Conservation (phyloP, 2,113 vertebrate species). For the Crotalus tigris region DNA sequence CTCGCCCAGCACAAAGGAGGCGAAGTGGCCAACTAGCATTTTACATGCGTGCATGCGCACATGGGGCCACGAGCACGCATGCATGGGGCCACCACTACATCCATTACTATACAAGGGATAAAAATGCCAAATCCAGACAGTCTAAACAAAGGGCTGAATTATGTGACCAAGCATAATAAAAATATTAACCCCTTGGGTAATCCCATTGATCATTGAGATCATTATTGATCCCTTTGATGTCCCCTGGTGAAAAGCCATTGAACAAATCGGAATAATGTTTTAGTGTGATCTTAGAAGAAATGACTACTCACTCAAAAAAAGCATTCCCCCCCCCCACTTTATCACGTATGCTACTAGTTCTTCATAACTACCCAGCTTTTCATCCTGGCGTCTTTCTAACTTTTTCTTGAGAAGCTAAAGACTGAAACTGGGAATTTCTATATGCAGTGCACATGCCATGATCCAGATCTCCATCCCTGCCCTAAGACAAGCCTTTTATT, state of each 20-base stretch:
- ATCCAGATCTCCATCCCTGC: neutral
- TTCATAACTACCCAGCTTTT: neutral
- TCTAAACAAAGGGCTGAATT: too few relatives aligned
- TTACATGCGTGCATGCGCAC: too few relatives aligned
- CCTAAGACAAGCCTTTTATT: neutral
- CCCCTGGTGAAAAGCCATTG: neutral
- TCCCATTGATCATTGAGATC: neutral
- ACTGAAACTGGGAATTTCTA: neutral
- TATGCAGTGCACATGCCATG: neutral
- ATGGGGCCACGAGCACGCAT: too few relatives aligned
- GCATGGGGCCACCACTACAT: too few relatives aligned
- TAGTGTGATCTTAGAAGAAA: neutral
- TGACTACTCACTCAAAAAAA: neutral
- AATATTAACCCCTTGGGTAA: neutral
- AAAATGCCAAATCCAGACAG: too few relatives aligned
- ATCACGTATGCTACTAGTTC: neutral
- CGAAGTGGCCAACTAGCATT: too few relatives aligned
- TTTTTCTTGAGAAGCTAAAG: neutral
- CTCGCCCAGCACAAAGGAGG: too few relatives aligned
- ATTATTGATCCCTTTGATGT: neutral
- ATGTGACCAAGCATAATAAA: neutral
- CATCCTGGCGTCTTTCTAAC: neutral
- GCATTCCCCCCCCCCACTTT: too few relatives aligned
- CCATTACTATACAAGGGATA: too few relatives aligned
- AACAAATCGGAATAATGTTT: neutral